Evolutionary conservation across 1,140 invertebrate species (phyloP).

Genomic region (Drosophila baimaii): DNA sequence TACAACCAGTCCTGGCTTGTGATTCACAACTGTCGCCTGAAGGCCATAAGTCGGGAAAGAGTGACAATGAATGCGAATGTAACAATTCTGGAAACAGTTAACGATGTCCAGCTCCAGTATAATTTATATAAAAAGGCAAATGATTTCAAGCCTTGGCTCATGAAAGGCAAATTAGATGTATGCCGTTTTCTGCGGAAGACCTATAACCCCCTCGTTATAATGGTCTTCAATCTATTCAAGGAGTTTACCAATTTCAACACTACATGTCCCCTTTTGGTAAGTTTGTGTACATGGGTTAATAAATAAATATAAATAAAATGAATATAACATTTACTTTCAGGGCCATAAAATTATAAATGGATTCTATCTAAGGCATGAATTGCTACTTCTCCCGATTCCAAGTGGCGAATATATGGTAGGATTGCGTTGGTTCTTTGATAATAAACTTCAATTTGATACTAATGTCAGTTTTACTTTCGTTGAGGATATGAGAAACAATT

Average conservation of each 20-base stretch:
- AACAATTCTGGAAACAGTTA: neutral
- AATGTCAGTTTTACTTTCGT: neutral
- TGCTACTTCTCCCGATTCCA: neutral
- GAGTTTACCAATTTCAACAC: constrained; percentile 1
- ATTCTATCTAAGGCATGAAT: neutral
- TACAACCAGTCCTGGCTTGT: constrained; percentile 5
- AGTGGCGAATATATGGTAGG: neutral
- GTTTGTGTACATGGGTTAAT: neutral
- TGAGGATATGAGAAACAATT: neutral
- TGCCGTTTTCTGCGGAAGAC: neutral
- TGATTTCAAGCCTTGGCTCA: constrained; percentile 1
- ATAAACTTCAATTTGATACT: neutral
- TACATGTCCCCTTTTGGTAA: neutral
- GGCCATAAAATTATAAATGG: neutral
- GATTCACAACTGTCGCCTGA: neutral
- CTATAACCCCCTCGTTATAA: neutral
- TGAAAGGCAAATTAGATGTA: neutral
- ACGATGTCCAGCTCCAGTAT: neutral
- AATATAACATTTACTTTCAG: neutral
- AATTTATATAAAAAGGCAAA: neutral
- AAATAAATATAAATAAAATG: neutral
- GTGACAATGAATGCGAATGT: neutral
- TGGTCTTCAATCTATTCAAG: neutral
- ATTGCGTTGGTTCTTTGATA: neutral
- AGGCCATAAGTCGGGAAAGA: neutral